Conservation (phyloP, 2,888 invertebrate species). For the Agrotis ipsilon region DNA sequence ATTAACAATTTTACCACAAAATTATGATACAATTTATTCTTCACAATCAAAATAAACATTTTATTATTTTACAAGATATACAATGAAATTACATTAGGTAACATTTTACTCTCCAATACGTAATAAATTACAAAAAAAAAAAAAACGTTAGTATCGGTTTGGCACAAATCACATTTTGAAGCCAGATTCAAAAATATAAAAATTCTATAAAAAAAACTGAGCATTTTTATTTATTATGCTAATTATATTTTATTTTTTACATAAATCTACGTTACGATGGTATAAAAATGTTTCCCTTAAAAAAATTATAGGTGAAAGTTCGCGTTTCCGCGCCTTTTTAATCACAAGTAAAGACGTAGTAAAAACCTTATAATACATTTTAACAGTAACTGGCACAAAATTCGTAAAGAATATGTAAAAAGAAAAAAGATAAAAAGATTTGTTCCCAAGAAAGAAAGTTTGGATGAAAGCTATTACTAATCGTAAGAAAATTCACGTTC, state of each 20-base stretch:
- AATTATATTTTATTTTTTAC: constrained; percentile 53
- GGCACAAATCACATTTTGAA: constrained; percentile 80
- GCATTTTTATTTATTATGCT: constrained; percentile 76
- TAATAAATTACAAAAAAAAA: constrained; percentile 75
- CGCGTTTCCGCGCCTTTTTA: constrained; percentile 14
- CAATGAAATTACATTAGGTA: constrained; percentile 81
- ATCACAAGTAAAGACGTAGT: constrained; percentile 47
- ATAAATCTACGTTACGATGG: constrained; percentile 44
- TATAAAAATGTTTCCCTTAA: constrained; percentile 49
- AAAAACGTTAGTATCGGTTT: constrained; percentile 73
- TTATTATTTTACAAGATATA: constrained; percentile 80
- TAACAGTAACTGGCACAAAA: constrained; percentile 88
- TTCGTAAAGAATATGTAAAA: constrained; percentile 78
- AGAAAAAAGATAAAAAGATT: constrained; percentile 41
- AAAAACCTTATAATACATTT: constrained; percentile 62
- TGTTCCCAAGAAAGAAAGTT: constrained; percentile 37
- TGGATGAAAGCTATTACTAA: constrained; percentile 23
- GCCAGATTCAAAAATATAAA: constrained; percentile 70
- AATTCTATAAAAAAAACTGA: constrained; percentile 72
- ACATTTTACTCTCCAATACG: constrained; percentile 80
- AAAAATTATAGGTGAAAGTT: constrained; percentile 35
- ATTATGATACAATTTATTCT: constrained; percentile 76
- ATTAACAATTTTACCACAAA: constrained; percentile 78
- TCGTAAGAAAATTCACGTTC: not conserved
- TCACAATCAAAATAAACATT: constrained; percentile 70